These are phyloP conservation scores for Troglohyphantes excavatus DNA, from an alignment of 2,888 invertebrate genomes.

Conservation along the genomic window DNA sequence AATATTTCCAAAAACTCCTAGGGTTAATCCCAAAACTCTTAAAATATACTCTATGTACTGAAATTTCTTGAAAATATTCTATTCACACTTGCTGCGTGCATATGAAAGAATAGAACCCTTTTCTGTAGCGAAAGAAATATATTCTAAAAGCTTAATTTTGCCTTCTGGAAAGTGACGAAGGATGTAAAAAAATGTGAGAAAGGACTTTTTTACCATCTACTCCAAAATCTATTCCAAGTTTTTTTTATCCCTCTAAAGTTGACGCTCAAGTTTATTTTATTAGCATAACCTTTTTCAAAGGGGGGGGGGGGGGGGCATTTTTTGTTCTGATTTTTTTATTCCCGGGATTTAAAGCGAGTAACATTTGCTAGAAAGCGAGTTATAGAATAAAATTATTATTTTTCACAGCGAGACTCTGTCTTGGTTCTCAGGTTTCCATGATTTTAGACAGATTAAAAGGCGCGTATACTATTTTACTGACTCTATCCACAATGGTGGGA, in stretches of 20 bases:
- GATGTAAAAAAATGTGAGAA: constrained; percentile 39
- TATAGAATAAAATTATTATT: constrained; percentile 58
- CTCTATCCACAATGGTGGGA: constrained; percentile 18
- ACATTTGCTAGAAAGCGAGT: constrained; percentile 47
- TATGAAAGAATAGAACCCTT: constrained; percentile 8
- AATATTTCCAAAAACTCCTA: no score
- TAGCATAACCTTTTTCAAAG: constrained; percentile 23
- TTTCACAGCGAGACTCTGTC: background rate
- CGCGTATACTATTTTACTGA: background rate
- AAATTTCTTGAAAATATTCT: background rate
- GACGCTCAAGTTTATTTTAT: constrained; percentile 46
- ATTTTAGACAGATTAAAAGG: constrained; percentile 55
- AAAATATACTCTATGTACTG: background rate
- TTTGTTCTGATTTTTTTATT: no score
- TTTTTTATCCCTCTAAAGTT: constrained; percentile 26
- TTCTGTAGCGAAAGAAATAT: constrained; percentile 11
- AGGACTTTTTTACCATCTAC: constrained; percentile 10
- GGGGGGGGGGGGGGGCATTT: no score
- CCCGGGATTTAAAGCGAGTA: constrained; percentile 31
- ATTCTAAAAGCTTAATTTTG: constrained; percentile 41
- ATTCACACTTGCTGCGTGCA: background rate
- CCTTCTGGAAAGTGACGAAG: constrained; percentile 15
- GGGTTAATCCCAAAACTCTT: no score
- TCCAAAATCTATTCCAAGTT: constrained; percentile 28
- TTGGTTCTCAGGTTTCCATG: background rate